Conservation (phyloP, 2,888 invertebrate species). For the Tetragonula carbonaria region DNA sequence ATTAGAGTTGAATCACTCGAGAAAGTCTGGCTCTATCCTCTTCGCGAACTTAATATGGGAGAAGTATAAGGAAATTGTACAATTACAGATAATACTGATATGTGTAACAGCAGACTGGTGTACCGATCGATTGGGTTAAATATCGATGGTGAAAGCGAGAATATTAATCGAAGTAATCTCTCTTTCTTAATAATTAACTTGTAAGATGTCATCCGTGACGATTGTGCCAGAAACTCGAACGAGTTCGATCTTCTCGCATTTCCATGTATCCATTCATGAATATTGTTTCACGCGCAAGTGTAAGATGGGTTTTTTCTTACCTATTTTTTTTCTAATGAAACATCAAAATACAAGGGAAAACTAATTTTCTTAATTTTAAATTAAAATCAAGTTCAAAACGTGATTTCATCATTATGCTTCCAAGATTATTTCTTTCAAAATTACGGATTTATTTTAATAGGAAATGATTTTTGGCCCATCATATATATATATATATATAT, state of each 20-base stretch:
- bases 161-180: conserved; percentile 17
- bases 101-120: background rate
- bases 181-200: conserved; percentile 27
- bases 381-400: too few species aligned
- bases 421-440: too few species aligned
- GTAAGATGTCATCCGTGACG: conserved; percentile 28
- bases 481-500: too few species aligned
- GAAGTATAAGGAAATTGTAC: background rate
- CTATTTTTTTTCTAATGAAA: too few species aligned
- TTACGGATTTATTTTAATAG: too few species aligned
- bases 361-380: too few species aligned
- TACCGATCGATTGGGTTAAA: conserved; percentile 25
- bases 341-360: too few species aligned
- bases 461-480: too few species aligned
- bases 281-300: background rate
- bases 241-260: conserved; percentile 8
- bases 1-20: background rate
- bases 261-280: conserved; percentile 5
- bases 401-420: too few species aligned
- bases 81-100: background rate
- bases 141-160: conserved; percentile 27
- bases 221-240: conserved; percentile 29
- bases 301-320: too few species aligned
- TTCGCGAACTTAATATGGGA: background rate
- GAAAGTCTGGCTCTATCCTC: background rate